These are phyloP conservation scores for Oryzias sinensis DNA, from an alignment of 2,797 vertebrate genomes.

Conservation along the genomic window DNA sequence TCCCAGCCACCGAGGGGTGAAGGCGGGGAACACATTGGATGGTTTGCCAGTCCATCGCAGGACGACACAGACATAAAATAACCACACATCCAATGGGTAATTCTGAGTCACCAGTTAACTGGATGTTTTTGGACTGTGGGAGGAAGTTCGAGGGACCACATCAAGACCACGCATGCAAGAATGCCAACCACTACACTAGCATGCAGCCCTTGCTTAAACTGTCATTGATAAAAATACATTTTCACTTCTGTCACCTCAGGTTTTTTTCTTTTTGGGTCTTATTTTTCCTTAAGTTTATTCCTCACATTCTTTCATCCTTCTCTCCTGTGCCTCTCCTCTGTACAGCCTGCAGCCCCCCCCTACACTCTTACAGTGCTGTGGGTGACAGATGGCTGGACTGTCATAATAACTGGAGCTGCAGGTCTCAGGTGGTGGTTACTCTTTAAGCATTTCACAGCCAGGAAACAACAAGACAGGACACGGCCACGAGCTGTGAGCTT, in stretches of 20 bases:
- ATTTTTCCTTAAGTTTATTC: constrained; percentile 14
- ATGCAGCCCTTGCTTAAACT: too few species aligned
- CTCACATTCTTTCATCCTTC: constrained; percentile 5
- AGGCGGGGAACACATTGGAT: too few species aligned
- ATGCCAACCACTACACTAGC: too few species aligned
- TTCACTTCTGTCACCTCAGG: not conserved
- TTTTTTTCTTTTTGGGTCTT: not conserved
- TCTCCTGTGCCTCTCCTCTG: not conserved
- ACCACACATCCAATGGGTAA: too few species aligned
- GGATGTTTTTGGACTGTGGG: too few species aligned
- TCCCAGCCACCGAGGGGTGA: too few species aligned
- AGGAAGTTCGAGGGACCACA: too few species aligned
- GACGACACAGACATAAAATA: too few species aligned
- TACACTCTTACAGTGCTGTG: constrained; percentile 44
- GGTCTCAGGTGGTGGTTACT: constrained; percentile 58
- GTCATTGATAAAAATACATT: not conserved
- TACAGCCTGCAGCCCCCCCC: constrained; percentile 15
- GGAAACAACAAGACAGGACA: constrained; percentile 48
- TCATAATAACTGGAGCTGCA: constrained; percentile 53
- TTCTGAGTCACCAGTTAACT: too few species aligned
- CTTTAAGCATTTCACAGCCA: constrained; percentile 53
- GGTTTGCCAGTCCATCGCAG: too few species aligned
- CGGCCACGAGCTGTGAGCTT: constrained; percentile 33
- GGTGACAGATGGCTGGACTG: constrained; percentile 59
- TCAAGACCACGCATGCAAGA: too few species aligned